phyloP scores from a whole-genome alignment of 2,113 vertebrate genomes.

The Amazona vittata region DNA sequence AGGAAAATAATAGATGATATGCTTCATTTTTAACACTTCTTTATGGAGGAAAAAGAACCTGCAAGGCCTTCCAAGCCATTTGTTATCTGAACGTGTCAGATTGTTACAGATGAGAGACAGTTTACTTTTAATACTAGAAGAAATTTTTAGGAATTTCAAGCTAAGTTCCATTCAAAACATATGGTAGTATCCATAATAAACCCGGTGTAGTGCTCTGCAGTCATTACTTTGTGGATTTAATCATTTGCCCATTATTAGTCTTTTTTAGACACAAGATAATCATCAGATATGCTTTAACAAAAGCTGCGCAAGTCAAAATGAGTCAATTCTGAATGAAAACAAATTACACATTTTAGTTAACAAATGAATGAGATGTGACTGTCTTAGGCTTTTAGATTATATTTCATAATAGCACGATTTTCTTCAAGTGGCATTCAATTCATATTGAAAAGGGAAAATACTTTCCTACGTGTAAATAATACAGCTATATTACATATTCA shows the following conservation, averaged over 20 bases:
- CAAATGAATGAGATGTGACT: neutral
- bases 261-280: neutral
- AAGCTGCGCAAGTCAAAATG: neutral
- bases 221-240: constrained; percentile 15
- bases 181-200: constrained; percentile 26
- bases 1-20: constrained; percentile 66
- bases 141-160: constrained; percentile 42
- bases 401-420: neutral
- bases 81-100: constrained; percentile 45
- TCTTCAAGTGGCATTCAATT: neutral
- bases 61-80: constrained; percentile 20
- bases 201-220: neutral
- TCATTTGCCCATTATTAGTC: neutral
- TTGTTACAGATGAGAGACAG: constrained; percentile 44
- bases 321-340: neutral
- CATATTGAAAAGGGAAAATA: neutral
- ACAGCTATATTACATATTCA: neutral
- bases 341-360: neutral
- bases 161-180: constrained; percentile 48
- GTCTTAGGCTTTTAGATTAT: neutral
- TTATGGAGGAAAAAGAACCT: constrained; percentile 19
- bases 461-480: neutral
- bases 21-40: constrained; percentile 43
- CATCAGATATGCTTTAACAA: neutral
- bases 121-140: constrained; percentile 46